Evolutionary conservation across 2,888 invertebrate species (phyloP), one percentile per base, ranked within the genome.

Genomic region (Apodemia hepburni): DNA sequence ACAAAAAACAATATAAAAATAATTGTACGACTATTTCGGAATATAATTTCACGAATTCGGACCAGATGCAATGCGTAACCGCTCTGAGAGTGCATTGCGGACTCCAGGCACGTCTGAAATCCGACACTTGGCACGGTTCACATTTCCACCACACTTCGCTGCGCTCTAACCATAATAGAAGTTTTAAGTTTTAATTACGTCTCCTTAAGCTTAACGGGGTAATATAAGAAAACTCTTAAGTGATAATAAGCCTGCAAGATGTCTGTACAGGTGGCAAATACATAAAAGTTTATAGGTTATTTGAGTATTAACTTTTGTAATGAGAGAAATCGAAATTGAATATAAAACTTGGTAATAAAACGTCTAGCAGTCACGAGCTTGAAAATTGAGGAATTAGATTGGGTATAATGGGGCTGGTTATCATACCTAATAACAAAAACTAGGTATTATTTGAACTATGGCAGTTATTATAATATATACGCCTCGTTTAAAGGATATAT

Each of bases 121-220:
- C 86, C 83, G 82, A 84, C 87, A 87, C 84, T 88, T 88, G 87
- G 88, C 89, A 83, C 82, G 76, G 80, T 79, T 78, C 81, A 79
- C 81, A 82, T 80, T 76, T 80, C 76, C 77, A 74, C 70, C 71
- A 66, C 71, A 66, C 64, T 68, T 68, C 69, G 73, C 77, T 75
- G 77, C 63, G 77, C 76, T 76, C 73, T 74, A 66, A 71, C 80
- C 76, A 76, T 85, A 82, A 85, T 82, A 83, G 76, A 82, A 86
- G 79, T 84, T 87, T 84, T 82, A 83, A 88, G 82, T 87, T 89
- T 90, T 90, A 89, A 89, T 90, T 88, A 87, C 86, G 77, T 74
- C 71, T 78, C 75, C 74, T 75, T 73, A 80, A 80, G 79, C 77
- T 80, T 79, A 75, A 73, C 66, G 66, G 72, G 69, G 68, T 73